Evolutionary conservation across 2,797 vertebrate genomes (phyloP), one percentile per base, ranked within the genome.

Genomic region (Tolypeutes matacus): DNA sequence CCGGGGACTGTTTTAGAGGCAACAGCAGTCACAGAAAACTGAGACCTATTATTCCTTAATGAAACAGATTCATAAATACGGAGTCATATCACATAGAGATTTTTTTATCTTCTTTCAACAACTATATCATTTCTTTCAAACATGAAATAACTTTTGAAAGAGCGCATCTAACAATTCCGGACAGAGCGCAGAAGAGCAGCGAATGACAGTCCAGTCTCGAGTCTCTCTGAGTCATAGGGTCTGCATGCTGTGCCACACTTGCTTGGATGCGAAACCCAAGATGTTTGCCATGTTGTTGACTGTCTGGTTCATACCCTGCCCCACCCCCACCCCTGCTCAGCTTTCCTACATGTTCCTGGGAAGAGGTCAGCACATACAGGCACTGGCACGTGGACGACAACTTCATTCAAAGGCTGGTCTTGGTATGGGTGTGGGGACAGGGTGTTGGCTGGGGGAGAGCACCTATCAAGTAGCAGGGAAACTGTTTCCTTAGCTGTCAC

Each of bases 131-230:
- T 97, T 95, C 97, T 97, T 98, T 98, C 96, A 94, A 97, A 98
- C 95, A 96, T 97, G 96, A 98, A 97, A 97, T 96, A 97, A 96
- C 97, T 97, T 98, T 96, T 97, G 98, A 98, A 97, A 95, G 93
- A 96, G 95, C 96, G 95, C 86, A 96, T 97, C 97, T 96, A 84
- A 98, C 97, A 97, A 95, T 93, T 94, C 96, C 96, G 95, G 88
- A 91, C 94, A 97, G 97, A 96, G 96, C 85, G 95, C 96, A 93
- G 97, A 96, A 92, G 95, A 96, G 97, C 96, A 96, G 92, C 94
- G 96, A 97, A 97, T 89, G 97, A 96, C 93, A 97, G 97, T 97
- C 94, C 97, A 97, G 97, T 96, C 95, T 96, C 64, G 67, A 90
- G 82, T 84, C 95, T 96, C 96, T 94, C 93, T 90, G 89, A 62